Conservation (phyloP, 92 coral and sea anemone species). For the Heliopora coerulea region DNA sequence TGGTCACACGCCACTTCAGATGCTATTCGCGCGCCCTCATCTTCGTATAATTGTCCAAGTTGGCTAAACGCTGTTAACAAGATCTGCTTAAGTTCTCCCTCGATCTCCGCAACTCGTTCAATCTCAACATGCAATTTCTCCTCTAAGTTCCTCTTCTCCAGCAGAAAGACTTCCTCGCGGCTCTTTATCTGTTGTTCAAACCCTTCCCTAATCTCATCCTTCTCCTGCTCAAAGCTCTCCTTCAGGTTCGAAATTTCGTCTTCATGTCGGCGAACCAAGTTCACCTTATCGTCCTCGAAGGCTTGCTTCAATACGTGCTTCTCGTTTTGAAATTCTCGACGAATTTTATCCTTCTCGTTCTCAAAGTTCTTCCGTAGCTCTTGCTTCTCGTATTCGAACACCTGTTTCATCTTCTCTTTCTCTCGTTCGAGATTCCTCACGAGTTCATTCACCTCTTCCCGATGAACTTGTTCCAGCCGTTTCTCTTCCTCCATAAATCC, state of each 20-base stretch:
- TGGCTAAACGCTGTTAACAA: conserved; percentile 79
- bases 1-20: conserved; percentile 69
- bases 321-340: conserved; percentile 88
- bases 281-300: conserved; percentile 84
- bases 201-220: conserved; percentile 64
- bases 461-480: conserved; percentile 71
- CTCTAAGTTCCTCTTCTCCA: conserved; percentile 76
- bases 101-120: conserved; percentile 88
- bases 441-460: conserved; percentile 81
- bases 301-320: conserved; percentile 90
- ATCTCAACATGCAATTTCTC: conserved; percentile 70
- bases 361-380: conserved; percentile 84
- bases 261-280: conserved; percentile 64
- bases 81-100: conserved; percentile 82
- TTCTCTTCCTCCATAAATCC: conserved; percentile 94
- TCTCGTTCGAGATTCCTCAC: conserved; percentile 74
- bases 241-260: conserved; percentile 65
- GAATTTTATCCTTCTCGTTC: conserved; percentile 86
- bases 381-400: conserved; percentile 83
- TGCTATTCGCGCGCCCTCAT: conserved; percentile 71
- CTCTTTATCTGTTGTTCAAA: conserved; percentile 62
- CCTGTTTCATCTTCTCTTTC: conserved; percentile 75
- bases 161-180: conserved; percentile 66
- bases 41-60: conserved; percentile 79
- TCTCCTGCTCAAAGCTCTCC: conserved; percentile 71